phyloP scores from a whole-genome alignment of 1,140 invertebrate genomes.

The Archegozetes longisetosus region DNA sequence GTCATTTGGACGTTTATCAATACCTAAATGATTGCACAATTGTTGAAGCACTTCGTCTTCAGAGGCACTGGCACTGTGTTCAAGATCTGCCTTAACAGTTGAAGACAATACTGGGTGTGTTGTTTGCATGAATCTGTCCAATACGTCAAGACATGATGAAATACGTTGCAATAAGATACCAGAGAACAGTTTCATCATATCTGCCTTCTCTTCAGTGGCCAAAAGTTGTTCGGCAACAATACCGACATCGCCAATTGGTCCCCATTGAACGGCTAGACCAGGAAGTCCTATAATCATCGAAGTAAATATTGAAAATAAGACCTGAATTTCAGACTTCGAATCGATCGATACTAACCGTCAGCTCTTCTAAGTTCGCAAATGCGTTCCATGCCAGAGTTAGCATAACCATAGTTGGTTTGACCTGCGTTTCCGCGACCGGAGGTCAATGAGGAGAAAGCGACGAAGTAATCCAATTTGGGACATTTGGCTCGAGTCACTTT shows the following conservation, averaged over 20 bases:
- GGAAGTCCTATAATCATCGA: conserved; percentile 23
- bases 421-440: conserved; percentile 87
- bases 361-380: conserved; percentile 66
- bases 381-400: conserved; percentile 91
- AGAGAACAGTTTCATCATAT: conserved; percentile 42
- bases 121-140: conserved; percentile 66
- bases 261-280: conserved; percentile 82
- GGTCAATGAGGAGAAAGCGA: conserved; percentile 82
- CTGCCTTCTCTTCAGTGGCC: not conserved
- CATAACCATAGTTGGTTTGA: conserved; percentile 86
- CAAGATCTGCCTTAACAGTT: conserved; percentile 3
- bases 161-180: conserved; percentile 87
- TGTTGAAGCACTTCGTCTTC: conserved; percentile 11
- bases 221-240: conserved; percentile 37
- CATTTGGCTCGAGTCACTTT: conserved; percentile 49
- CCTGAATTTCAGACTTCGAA: not conserved
- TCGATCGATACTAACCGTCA: conserved; percentile 32
- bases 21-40: conserved; percentile 32
- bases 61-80: not conserved
- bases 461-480: conserved; percentile 68
- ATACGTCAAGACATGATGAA: conserved; percentile 60
- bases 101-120: conserved; percentile 5
- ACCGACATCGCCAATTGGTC: conserved; percentile 90
- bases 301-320: not conserved
- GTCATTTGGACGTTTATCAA: conserved; percentile 64